A percentile compares a stretch with the other conserved stretches of the same genome.
Conservation (phyloP, 1,140 invertebrate genomes). For the Pseudachorutes palmiensis region DNA sequence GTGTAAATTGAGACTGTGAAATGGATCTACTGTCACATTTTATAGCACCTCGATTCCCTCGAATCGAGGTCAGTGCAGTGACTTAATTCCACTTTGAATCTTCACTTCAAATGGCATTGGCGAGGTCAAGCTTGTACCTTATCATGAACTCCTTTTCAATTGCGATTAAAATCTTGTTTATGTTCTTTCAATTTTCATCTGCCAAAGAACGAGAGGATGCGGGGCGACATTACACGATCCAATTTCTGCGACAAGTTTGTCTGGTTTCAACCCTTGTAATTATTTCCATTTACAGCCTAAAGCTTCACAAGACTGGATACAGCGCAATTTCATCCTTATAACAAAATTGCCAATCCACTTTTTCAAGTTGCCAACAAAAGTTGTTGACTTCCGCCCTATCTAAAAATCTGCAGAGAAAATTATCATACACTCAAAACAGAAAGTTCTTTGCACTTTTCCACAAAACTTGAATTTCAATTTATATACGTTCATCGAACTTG, state of each 20-base stretch:
- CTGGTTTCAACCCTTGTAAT: neutral
- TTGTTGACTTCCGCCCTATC: neutral
- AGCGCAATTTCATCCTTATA: neutral
- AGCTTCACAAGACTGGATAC: neutral
- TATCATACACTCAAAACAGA: no score
- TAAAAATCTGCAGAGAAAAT: no score
- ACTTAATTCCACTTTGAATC: neutral
- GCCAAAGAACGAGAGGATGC: neutral
- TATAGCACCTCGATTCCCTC: conserved; percentile 1
- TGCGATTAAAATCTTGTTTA: neutral
- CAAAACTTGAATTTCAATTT: no score
- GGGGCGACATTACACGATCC: neutral
- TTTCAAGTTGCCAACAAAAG: neutral
- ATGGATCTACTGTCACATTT: neutral
- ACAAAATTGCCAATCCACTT: no score
- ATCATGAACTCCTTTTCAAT: neutral
- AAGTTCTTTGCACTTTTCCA: no score
- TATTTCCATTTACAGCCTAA: neutral
- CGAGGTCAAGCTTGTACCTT: neutral
- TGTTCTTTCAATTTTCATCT: neutral
- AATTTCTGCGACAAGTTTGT: conserved; percentile 1
- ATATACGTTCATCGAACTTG: no score
- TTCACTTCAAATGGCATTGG: neutral
- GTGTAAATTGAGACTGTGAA: neutral
- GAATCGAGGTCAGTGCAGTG: neutral